Evolutionary conservation across 2,797 vertebrate genomes (phyloP).

Genomic region (Falco concolor): DNA sequence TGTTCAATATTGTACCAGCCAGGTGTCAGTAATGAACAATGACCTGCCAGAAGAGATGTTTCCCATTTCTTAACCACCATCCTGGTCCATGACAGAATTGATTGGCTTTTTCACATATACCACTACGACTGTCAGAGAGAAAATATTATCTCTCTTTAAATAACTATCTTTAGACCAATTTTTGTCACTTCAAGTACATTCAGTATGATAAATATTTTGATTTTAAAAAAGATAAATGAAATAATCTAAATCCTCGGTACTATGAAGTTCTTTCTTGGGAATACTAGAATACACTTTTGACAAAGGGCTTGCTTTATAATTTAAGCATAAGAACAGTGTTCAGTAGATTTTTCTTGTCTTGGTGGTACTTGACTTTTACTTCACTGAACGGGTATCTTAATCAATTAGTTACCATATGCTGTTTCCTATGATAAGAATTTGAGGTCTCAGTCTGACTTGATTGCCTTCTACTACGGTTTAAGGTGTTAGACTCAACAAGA

Average conservation of each 20-base stretch:
- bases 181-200: slow-evolving; percentile 19
- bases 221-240: background rate
- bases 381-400: background rate
- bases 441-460: background rate
- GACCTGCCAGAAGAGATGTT: slow-evolving; percentile 70
- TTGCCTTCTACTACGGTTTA: background rate
- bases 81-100: slow-evolving; percentile 63
- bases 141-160: slow-evolving; percentile 48
- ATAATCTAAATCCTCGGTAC: background rate
- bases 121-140: slow-evolving; percentile 31
- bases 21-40: slow-evolving; percentile 72
- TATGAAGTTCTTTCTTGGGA: background rate
- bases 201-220: slow-evolving; percentile 18
- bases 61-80: slow-evolving; percentile 73
- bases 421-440: background rate
- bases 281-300: background rate
- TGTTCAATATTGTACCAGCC: slow-evolving; percentile 66
- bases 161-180: slow-evolving; percentile 12
- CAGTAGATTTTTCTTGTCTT: background rate
- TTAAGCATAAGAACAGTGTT: background rate
- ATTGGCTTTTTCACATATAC: slow-evolving; percentile 67
- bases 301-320: background rate
- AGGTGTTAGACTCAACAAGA: background rate
- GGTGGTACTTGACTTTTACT: background rate
- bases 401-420: background rate